phyloP scores from a whole-genome alignment of 2,113 vertebrate genomes.

The Pleuronectes platessa region DNA sequence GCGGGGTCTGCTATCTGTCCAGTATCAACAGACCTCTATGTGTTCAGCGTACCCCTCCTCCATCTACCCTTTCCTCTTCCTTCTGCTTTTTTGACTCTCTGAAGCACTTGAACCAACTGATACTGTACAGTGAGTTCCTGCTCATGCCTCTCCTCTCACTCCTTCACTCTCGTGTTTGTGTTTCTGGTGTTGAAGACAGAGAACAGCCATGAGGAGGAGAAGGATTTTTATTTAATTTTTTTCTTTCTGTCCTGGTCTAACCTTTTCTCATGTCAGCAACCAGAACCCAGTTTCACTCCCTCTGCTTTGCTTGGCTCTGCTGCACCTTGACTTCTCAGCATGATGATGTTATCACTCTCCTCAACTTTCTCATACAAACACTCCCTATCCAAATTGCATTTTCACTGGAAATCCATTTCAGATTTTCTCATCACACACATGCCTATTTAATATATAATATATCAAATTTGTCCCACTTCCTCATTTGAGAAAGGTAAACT shows the following conservation, averaged over 20 bases:
- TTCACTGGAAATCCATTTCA: background rate
- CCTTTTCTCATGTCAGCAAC: background rate
- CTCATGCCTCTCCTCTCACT: background rate
- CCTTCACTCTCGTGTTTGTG: background rate
- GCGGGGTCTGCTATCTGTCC: slow-evolving; percentile 48
- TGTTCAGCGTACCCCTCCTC: slow-evolving; percentile 5
- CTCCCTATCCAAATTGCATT: background rate
- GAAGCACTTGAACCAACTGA: slow-evolving; percentile 37
- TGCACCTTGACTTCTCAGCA: slow-evolving; percentile 4
- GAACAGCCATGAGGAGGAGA: background rate
- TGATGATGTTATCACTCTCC: slow-evolving; percentile 10
- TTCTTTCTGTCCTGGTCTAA: background rate
- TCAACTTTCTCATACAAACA: background rate
- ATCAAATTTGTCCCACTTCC: background rate
- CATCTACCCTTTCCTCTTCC: slow-evolving; percentile 6
- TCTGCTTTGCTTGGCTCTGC: slow-evolving; percentile 14
- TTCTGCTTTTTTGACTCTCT: background rate
- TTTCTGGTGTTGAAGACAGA: slow-evolving; percentile 1
- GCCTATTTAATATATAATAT: background rate
- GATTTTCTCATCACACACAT: background rate
- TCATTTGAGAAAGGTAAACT: background rate
- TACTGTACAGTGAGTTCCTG: slow-evolving; percentile 5
- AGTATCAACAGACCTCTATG: slow-evolving; percentile 28
- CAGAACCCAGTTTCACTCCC: slow-evolving; percentile 16
- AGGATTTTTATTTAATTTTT: background rate